Base-by-base conservation (phyloP, 2,797 vertebrate species). In the Danionella dracula region DNA sequence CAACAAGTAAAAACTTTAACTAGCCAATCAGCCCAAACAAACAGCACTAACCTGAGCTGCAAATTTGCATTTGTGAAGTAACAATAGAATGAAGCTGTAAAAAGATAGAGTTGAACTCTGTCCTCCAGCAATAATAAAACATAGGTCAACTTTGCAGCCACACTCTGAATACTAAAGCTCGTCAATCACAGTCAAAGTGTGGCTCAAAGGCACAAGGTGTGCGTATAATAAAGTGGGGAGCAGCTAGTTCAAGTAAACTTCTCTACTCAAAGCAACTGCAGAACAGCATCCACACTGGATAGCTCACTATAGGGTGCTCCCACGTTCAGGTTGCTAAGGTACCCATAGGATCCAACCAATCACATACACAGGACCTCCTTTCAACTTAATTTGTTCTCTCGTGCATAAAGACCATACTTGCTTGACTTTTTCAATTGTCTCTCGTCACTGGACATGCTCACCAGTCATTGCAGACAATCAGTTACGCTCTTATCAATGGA, bases 61-160 rank as follows among this genome's bases (percentile, higher is more conserved):
- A 17, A 10, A 17, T 23, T 15, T 41, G 46, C 20, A 37, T n/a
- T n/a, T n/a, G n/a, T 6, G 11, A 31, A 46, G 41, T n/a, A 27
- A 3, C 8, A 23, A 20, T 16, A 32, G 38, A 48, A 21, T 32
- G 23, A 35, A 27, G 19, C 13, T 44, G 34, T 49, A 23, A 48
- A 23, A 44, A 41, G 44, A 56, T 66, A 17, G 34, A 45, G 49
- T 23, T 59, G 41, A 63, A 60, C 40, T 48, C 31, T 16, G 60
- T 40, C 32, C 57, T 16, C 31, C 1, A 12, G 27, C 13, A 34
- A 40, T 32, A 50, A 51, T 34, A 35, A 0, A 27, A 15, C 20
- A 1, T 27, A 61, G 51, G 21, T 45, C 29, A 71, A 58, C 55
- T 56, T 53, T 3, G 23, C 23, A 27, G 6, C 6, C 3, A 27